Evolutionary conservation across 2,113 vertebrate genomes (phyloP), one percentile per base, ranked within the genome.

Genomic region (Galemys pyrenaicus): DNA sequence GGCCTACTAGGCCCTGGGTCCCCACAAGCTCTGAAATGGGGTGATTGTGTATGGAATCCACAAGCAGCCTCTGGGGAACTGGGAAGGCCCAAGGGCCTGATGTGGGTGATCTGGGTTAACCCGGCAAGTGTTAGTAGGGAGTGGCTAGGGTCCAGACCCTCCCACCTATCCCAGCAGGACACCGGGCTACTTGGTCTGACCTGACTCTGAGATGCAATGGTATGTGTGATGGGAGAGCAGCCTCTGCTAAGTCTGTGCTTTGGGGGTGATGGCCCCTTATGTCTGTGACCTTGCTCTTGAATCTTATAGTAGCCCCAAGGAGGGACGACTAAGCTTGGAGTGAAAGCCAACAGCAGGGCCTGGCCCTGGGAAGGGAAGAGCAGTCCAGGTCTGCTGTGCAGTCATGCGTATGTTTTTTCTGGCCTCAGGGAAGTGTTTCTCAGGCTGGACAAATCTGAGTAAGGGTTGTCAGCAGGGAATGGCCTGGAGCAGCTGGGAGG

Each of bases 261-360:
- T 71, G 46, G 49, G 68, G 68, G 60, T 77, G 68, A 90, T 28
- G 73, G 41, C 62, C 35, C 87, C 84, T 92, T 60, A 54, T 94
- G 68, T 96, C 71, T 35, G 51, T 56, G 44, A 82, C 94, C 91
- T 94, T 94, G 94, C 88, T 85, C 64, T 85, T 35, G 75, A 91
- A 92, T 85, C 90, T 88, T 95, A 93, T 93, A 96, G 92, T 74
- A 96, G 62, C 73, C 74, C 54, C 65, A 16, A 90, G 56, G 78
- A 94, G 56, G 82, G 46, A 78, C 32, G 44, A 37, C 77, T 86
- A 54, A 92, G 73, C 64, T 81, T 60, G 71, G 35, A 65, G 82
- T 81, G 7, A 64, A 94, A 51, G 60, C 67, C 28, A 65, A 85
- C 56, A 54, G 12, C 28, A 16, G 84, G 64, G 62, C 16, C 54